Conservation (phyloP, 2,113 vertebrate species). For the Leptosomus discolor region DNA sequence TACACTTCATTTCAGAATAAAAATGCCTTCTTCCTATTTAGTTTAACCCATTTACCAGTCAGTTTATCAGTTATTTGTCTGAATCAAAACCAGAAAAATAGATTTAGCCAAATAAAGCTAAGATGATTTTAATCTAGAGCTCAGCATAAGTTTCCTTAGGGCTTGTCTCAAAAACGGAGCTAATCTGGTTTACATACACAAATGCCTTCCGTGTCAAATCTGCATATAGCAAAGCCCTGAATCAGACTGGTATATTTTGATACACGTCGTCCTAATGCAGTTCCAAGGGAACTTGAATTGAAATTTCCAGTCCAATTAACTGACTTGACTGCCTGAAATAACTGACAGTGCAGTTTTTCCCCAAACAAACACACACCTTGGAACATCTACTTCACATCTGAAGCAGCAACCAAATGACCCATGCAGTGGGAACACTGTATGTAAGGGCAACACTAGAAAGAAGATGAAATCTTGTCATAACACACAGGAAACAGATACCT, state of each 20-base stretch:
- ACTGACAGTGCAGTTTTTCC: background rate
- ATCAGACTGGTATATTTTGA: background rate
- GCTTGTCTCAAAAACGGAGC: background rate
- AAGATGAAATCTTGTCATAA: background rate
- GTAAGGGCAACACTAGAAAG: background rate
- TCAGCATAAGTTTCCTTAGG: background rate
- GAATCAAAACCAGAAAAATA: background rate
- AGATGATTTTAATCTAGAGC: background rate
- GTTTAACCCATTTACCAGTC: background rate
- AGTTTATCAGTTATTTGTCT: background rate
- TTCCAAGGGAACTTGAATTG: background rate
- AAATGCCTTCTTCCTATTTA: background rate
- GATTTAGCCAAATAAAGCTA: background rate
- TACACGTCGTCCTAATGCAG: background rate
- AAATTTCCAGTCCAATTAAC: background rate
- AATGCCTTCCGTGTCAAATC: background rate
- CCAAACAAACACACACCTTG: accelerated
- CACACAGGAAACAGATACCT: background rate
- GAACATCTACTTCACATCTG: background rate
- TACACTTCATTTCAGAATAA: background rate
- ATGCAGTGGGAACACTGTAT: background rate
- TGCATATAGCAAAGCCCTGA: background rate
- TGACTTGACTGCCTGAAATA: background rate
- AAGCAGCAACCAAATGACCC: background rate
- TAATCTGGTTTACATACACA: background rate